These are phyloP conservation scores for Julus scanicus DNA, from an alignment of 2,888 invertebrate species.

Conservation along the genomic window DNA sequence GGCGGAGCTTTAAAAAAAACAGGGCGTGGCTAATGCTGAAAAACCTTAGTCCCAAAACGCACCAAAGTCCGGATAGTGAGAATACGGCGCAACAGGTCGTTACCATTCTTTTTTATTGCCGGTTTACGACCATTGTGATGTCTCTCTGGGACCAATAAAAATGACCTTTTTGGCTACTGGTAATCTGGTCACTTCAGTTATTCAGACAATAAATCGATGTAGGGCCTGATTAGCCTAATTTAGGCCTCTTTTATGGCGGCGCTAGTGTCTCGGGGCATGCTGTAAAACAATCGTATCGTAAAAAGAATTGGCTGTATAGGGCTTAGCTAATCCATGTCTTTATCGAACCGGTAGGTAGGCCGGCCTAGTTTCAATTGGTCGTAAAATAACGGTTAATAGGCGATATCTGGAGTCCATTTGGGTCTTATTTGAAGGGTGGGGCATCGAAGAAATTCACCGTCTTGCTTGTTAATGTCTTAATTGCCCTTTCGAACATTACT, in stretches of 20 bases:
- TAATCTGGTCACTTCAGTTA: not conserved
- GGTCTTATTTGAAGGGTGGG: not conserved
- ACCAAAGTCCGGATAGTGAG: no score
- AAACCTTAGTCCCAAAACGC: no score
- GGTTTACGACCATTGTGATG: not conserved
- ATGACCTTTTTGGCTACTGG: not conserved
- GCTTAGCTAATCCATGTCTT: not conserved
- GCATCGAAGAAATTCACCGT: not conserved
- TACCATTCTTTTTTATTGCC: not conserved
- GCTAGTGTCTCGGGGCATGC: not conserved
- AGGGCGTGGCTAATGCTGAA: no score
- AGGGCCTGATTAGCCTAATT: slow-evolving; percentile 11
- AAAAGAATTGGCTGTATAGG: not conserved
- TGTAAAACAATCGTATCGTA: slow-evolving; percentile 25
- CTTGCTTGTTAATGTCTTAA: not conserved
- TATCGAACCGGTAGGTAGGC: not conserved
- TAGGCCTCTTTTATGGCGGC: slow-evolving; percentile 22
- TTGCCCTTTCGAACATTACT: not conserved
- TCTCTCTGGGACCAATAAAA: not conserved
- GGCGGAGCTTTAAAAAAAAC: no score
- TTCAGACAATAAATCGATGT: not conserved
- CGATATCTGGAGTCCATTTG: not conserved
- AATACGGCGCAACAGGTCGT: no score
- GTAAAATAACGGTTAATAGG: slow-evolving; percentile 5
- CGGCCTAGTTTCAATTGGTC: not conserved